phyloP scores from a whole-genome alignment of 2,113 vertebrate species.

The Thermophis baileyi region DNA sequence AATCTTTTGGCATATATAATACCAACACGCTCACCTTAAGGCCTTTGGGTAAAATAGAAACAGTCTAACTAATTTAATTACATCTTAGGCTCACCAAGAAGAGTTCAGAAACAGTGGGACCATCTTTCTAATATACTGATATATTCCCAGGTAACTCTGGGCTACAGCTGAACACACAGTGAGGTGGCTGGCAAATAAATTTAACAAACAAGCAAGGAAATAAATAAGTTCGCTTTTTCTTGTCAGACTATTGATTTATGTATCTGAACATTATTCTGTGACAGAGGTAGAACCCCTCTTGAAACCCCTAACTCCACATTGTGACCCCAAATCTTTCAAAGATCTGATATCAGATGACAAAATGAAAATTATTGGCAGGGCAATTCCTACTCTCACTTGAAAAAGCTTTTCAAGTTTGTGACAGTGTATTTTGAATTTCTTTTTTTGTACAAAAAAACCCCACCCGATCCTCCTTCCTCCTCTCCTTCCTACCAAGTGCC shows the following conservation, averaged over 20 bases:
- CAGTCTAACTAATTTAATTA: slow-evolving; percentile 27
- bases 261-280: background rate
- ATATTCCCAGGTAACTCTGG: background rate
- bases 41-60: slow-evolving; percentile 29
- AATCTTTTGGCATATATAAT: slow-evolving; percentile 17
- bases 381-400: background rate
- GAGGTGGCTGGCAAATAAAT: background rate
- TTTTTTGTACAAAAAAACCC: background rate
- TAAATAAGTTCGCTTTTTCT: background rate
- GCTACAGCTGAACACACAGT: background rate
- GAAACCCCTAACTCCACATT: background rate
- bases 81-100: background rate
- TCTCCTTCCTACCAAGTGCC: background rate
- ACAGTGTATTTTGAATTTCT: background rate
- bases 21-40: slow-evolving; percentile 22
- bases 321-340: background rate
- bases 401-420: background rate
- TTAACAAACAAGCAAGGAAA: background rate
- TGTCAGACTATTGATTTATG: background rate
- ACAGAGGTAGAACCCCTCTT: no score
- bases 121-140: background rate
- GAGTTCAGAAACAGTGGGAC: background rate
- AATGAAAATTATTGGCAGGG: background rate
- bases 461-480: background rate
- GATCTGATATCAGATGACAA: background rate